A percentile compares a stretch with the other conserved stretches of the same genome.
Evolutionary conservation across 2,797 vertebrate species (phyloP).

Genomic region (Mus spretus): DNA sequence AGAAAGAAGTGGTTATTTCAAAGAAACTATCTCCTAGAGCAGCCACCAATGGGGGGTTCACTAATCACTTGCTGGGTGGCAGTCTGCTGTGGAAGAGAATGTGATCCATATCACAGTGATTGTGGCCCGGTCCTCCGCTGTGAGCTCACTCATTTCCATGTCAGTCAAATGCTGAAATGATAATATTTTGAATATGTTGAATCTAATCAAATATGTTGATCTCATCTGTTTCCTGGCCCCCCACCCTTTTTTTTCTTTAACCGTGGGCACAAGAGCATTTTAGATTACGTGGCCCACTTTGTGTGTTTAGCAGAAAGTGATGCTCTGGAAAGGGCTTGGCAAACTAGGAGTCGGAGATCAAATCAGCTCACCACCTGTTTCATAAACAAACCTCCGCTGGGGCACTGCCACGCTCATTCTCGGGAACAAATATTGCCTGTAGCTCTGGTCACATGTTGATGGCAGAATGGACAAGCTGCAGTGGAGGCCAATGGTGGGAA

Average conservation of each 20-base stretch:
- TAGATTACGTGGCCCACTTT: neutral
- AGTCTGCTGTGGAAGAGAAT: neutral
- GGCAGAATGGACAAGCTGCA: neutral
- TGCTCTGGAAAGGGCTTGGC: neutral
- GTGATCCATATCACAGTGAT: neutral
- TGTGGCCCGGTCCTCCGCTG: neutral
- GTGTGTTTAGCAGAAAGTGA: neutral
- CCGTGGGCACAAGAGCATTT: neutral
- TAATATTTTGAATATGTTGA: conserved; percentile 32
- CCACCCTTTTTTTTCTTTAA: neutral
- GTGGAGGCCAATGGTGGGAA: neutral
- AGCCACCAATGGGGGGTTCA: neutral
- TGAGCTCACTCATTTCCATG: neutral
- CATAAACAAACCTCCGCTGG: conserved; percentile 37
- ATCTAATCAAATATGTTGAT: conserved; percentile 52
- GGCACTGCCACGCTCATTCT: neutral
- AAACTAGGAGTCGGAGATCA: neutral
- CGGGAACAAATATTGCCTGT: neutral
- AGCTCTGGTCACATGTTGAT: neutral
- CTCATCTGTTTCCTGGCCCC: conserved; percentile 30
- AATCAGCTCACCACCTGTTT: neutral
- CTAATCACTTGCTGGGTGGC: neutral
- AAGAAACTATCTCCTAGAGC: neutral
- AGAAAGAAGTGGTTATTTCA: neutral
- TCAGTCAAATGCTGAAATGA: conserved; percentile 25